phyloP scores from a whole-genome alignment of 2,113 vertebrate species.

The Apodemus speciosus region DNA sequence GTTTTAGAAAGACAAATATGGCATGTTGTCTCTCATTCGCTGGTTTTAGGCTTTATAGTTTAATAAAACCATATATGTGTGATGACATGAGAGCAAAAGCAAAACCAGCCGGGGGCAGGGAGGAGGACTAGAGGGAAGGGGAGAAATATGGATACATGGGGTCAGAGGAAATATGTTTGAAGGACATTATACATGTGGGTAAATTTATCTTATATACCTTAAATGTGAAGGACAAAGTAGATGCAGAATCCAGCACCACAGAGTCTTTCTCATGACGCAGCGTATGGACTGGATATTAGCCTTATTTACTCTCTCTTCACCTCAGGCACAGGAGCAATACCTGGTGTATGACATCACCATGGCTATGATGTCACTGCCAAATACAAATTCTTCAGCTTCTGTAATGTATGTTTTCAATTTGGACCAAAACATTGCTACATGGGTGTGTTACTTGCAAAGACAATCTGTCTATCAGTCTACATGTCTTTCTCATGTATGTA shows the following conservation, averaged over 20 bases:
- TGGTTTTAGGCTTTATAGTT: not conserved
- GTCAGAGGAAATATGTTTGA: not conserved
- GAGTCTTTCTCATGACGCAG: not conserved
- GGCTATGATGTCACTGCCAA: not conserved
- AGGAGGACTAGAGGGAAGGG: not conserved
- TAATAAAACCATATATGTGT: not conserved
- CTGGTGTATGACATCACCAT: not conserved
- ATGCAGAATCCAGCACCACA: not conserved
- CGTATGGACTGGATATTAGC: not conserved
- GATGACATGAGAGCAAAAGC: not conserved
- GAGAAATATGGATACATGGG: not conserved
- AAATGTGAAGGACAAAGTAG: not conserved
- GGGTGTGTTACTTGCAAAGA: not conserved
- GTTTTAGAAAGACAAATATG: not conserved
- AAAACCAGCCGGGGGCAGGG: not conserved
- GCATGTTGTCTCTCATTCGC: not conserved
- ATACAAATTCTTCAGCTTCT: not conserved
- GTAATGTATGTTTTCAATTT: not conserved
- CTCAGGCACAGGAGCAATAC: not conserved
- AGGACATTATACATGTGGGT: not conserved
- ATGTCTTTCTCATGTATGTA: too few species aligned
- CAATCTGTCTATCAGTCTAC: not conserved
- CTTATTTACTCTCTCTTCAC: not conserved
- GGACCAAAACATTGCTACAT: not conserved
- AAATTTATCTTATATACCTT: not conserved